These are phyloP conservation scores for Cebus imitator DNA, from an alignment of 2,113 vertebrate species.

Conservation along the genomic window DNA sequence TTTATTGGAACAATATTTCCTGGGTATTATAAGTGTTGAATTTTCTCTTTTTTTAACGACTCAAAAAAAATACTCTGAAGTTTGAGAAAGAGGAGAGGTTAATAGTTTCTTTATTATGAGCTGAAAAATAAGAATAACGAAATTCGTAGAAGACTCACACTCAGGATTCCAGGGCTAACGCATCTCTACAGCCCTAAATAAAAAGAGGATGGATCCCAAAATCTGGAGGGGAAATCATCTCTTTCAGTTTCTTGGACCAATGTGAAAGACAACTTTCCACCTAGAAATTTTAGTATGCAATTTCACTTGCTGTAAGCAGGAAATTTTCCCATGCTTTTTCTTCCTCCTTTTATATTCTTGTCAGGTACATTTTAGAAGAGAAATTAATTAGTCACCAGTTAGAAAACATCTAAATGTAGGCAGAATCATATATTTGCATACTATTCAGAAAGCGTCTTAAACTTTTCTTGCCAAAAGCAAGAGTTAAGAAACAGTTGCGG, in stretches of 20 bases:
- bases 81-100: neutral
- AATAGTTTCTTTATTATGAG: neutral
- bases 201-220: neutral
- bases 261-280: neutral
- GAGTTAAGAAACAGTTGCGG: constrained; percentile 70
- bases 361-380: constrained; percentile 55
- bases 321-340: constrained; percentile 19
- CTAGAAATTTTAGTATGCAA: neutral
- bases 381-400: constrained; percentile 76
- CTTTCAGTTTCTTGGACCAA: neutral
- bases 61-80: neutral
- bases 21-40: neutral
- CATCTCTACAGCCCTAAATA: neutral
- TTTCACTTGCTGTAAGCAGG: constrained; percentile 36
- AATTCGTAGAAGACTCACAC: neutral
- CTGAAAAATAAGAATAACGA: neutral
- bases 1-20: neutral
- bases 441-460: constrained; percentile 61
- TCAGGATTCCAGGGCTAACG: neutral
- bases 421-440: constrained; percentile 62
- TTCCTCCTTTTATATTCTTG: constrained; percentile 40
- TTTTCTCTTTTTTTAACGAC: neutral
- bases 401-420: constrained; percentile 65
- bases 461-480: constrained; percentile 58
- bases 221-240: neutral